phyloP scores from a whole-genome alignment of 2,888 invertebrate genomes.

The Polia nebulosa region DNA sequence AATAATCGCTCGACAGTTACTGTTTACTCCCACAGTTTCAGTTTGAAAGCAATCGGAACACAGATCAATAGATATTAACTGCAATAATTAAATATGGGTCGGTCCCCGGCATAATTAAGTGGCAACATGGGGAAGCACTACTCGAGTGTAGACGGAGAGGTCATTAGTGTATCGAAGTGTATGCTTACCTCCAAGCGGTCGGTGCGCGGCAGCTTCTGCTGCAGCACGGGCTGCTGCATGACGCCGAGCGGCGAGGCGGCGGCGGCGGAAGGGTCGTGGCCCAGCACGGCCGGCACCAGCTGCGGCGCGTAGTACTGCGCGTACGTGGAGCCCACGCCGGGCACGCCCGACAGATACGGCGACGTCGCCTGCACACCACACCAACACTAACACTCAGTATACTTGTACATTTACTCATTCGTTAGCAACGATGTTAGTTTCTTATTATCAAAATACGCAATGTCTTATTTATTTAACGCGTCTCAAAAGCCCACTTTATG shows the following conservation, averaged over 20 bases:
- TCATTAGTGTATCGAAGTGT: conserved; percentile 59
- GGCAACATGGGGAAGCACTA: conserved; percentile 85
- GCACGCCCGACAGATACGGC: conserved; percentile 97
- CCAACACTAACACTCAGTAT: conserved; percentile 65
- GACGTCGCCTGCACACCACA: conserved; percentile 94
- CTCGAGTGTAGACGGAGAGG: conserved; percentile 68
- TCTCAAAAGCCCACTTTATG: conserved; percentile 55
- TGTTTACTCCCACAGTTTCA: conserved; percentile 16
- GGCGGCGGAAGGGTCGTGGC: conserved; percentile 95
- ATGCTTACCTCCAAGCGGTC: conserved; percentile 98
- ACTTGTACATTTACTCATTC: conserved; percentile 59
- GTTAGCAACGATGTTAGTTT: conserved; percentile 33
- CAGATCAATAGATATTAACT: conserved; percentile 25
- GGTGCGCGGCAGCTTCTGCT: conserved; percentile 98
- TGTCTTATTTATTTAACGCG: conserved; percentile 34
- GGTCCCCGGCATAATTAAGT: conserved; percentile 78
- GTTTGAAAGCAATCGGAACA: conserved; percentile 10
- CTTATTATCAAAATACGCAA: conserved; percentile 44
- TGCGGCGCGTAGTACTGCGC: conserved; percentile 97
- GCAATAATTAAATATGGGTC: conserved; percentile 66
- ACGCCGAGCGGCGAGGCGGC: conserved; percentile 96
- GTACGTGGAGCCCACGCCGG: conserved; percentile 97
- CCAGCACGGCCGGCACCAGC: conserved; percentile 97
- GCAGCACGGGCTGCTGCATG: conserved; percentile 96
- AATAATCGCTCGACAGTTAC: conserved; percentile 18